A percentile compares a stretch with the other conserved stretches of the same genome.
phyloP scores from a whole-genome alignment of 2,888 invertebrate genomes.

The Ypsolopha scabrella region DNA sequence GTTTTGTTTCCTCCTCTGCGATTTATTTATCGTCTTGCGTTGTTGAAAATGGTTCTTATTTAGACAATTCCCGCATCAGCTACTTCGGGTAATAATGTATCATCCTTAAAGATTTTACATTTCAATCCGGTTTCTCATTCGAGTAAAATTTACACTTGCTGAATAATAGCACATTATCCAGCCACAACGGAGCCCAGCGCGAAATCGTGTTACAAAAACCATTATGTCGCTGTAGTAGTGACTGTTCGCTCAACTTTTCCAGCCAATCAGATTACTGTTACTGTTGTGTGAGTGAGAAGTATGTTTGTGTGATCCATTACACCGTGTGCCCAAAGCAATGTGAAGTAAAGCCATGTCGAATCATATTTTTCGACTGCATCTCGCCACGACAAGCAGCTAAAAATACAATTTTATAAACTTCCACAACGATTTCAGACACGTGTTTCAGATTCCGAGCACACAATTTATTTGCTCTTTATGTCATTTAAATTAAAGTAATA shows the following conservation, averaged over 20 bases:
- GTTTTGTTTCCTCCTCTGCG: conserved; percentile 25
- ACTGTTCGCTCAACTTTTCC: conserved; percentile 29
- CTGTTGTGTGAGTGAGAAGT: conserved; percentile 16
- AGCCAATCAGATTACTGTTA: conserved; percentile 23
- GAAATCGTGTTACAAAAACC: conserved; percentile 39
- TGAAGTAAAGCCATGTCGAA: conserved; percentile 17
- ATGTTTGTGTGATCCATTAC: conserved; percentile 26
- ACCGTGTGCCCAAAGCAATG: neutral
- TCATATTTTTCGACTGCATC: conserved; percentile 23
- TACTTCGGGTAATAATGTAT: neutral
- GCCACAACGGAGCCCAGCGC: conserved; percentile 41
- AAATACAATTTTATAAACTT: conserved; percentile 1
- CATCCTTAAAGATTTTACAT: neutral
- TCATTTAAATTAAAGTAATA: neutral
- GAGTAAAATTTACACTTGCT: neutral
- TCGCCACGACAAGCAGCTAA: conserved; percentile 15
- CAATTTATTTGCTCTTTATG: neutral
- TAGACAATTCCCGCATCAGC: conserved; percentile 14
- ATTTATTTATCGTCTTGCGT: conserved; percentile 23
- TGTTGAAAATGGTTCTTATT: conserved; percentile 20
- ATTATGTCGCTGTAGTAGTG: conserved; percentile 31
- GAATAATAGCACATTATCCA: conserved; percentile 3
- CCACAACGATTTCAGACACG: neutral
- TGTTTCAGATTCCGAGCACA: neutral
- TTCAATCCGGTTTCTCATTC: conserved; percentile 1